Base-by-base conservation (phyloP, 2,888 invertebrate genomes). In the Mesopsocus fuscifrons region DNA sequence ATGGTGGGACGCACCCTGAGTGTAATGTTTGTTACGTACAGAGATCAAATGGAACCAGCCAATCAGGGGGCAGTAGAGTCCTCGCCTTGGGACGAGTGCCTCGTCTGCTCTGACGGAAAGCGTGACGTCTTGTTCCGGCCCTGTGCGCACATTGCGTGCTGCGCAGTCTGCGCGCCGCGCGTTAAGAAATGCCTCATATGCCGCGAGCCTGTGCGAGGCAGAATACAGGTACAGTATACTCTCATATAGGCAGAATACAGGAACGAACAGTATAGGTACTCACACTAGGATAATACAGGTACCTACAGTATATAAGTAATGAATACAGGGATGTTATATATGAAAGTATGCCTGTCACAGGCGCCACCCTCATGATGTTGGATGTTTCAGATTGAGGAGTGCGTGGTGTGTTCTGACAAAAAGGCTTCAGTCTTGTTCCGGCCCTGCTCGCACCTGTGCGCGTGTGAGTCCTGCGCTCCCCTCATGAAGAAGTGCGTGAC, bases 401-500 rank as follows among this genome's bases (percentile, higher is more conserved):
- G 95, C 64, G 73, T 92, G 51, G 92, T 95, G 31, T 95, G 95
- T 62, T 91, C 91, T 15, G 89, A 89, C 65, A 84, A 85, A 61
- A 81, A 87, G 55, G 85, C 94, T 18, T 77, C 84, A 16, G 82
- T 91, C 44, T 71, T 94, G 58, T 94, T 92, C 68, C 82, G 84
- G 52, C 94, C 94, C 20, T 95, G 95, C 65, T 83, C 85, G 42
- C 92, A 95, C 65, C 88, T 94, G 77, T 82, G 83, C 65, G 87
- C 84, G 16, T 89, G 89, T 66, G 80, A 81, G 51, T 72, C 77
- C 53, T 95, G 94, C 65, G 84, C 91, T 47, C 77, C 80, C 49
- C 73, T 94, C 53, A 92, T 95, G 91, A 92, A 92, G 68, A 94
- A 94, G 66, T 95, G 95, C 66, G 89, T 95, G 13, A 79, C 87